phyloP scores from a whole-genome alignment of 2,113 vertebrate genomes.

The Myxocyprinus asiaticus region DNA sequence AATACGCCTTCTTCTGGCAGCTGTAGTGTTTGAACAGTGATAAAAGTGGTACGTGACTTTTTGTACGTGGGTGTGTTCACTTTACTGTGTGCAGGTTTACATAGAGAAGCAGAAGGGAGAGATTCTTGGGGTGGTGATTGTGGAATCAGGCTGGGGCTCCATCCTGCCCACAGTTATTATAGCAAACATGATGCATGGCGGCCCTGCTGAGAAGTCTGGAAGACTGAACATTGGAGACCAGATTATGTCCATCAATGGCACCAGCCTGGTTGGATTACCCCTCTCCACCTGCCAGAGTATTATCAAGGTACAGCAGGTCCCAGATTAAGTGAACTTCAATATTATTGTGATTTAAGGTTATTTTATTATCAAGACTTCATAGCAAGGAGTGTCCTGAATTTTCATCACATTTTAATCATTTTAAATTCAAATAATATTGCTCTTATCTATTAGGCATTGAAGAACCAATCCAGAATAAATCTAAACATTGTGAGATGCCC shows the following conservation, averaged over 20 bases:
- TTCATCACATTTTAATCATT: neutral
- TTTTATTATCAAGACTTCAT: too few species aligned
- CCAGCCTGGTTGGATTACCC: slow-evolving; percentile 93
- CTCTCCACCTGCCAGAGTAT: slow-evolving; percentile 99
- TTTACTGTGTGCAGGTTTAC: slow-evolving; percentile 77
- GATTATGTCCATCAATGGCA: slow-evolving; percentile 98
- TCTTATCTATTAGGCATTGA: slow-evolving; percentile 85
- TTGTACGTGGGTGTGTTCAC: neutral
- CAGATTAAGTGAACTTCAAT: too few species aligned
- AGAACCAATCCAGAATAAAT: slow-evolving; percentile 90
- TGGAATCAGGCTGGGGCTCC: slow-evolving; percentile 98
- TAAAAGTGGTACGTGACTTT: neutral
- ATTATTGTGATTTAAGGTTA: too few species aligned
- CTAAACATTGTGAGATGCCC: slow-evolving; percentile 95
- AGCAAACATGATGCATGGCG: slow-evolving; percentile 98
- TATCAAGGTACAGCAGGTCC: slow-evolving; percentile 83
- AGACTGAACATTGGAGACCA: slow-evolving; percentile 95
- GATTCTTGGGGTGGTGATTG: slow-evolving; percentile 93
- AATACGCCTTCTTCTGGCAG: too few species aligned
- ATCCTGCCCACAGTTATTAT: slow-evolving; percentile 98
- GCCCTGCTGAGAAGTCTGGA: slow-evolving; percentile 92
- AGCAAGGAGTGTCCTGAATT: too few species aligned
- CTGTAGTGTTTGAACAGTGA: too few species aligned
- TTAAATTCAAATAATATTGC: neutral
- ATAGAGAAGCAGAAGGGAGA: slow-evolving; percentile 97